Evolutionary conservation across 2,888 invertebrate genomes (phyloP).

Genomic region (Trachelus stipa): DNA sequence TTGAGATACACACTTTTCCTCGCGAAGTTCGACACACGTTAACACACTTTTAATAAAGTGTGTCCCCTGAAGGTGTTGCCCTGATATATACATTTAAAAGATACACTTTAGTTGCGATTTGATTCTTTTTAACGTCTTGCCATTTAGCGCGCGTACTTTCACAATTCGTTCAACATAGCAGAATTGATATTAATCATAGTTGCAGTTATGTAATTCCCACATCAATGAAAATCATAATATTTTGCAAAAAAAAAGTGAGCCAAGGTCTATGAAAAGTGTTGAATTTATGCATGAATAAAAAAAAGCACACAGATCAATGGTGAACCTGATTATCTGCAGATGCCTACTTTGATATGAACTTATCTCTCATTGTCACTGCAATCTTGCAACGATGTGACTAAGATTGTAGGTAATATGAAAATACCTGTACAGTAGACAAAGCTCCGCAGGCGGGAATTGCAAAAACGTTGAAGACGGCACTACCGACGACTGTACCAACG

Average conservation of each 20-base stretch:
- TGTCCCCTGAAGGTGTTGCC: no score
- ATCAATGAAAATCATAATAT: background rate
- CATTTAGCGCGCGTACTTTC: no score
- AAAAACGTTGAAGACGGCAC: constrained; percentile 87
- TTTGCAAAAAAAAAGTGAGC: background rate
- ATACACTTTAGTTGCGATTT: no score
- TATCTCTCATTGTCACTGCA: constrained; percentile 20
- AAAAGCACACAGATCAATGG: background rate
- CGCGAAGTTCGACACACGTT: background rate
- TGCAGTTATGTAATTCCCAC: background rate
- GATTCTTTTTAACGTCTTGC: no score
- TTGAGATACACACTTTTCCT: background rate
- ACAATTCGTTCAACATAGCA: no score
- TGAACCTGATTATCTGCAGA: constrained; percentile 9
- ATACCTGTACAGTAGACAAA: constrained; percentile 78
- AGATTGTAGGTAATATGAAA: constrained; percentile 17
- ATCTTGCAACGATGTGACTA: constrained; percentile 15
- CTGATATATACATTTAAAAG: no score
- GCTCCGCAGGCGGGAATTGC: constrained; percentile 87
- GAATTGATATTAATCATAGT: no score
- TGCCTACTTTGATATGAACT: constrained; percentile 27
- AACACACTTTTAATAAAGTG: background rate
- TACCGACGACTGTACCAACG: constrained; percentile 88
- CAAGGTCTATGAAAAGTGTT: background rate
- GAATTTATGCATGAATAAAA: background rate